Evolutionary conservation across 2,113 vertebrate species (phyloP), one percentile per base, ranked within the genome.

Genomic region (Ammodytes marinus): DNA sequence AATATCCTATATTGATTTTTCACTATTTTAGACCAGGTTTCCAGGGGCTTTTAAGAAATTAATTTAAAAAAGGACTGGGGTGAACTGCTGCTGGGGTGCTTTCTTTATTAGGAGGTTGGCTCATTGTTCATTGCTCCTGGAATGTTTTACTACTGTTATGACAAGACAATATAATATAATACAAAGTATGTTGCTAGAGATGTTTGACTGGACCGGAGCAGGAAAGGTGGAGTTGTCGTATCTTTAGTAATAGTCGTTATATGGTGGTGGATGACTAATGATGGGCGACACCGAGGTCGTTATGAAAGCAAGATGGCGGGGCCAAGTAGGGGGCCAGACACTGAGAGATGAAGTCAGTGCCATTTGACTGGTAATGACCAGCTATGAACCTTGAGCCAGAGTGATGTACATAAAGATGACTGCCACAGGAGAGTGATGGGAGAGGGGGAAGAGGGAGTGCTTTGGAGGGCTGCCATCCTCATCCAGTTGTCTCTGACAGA

Each of bases 401-500:
- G 68, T 11, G 69, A 72, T 77, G 11, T 49, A 74, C 52, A 84
- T 70, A 40, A 74, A 67, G 74, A 74, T 42, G 55, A 78, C 83
- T 55, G 70, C 57, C 60, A 61, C 71, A 19, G 54, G 27, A 74
- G 43, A 57, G 77, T 4, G 45, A 74, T 74, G 65, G 57, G 55
- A 43, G 65, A 66, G 27, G 27, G 27, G 2, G 64, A 53, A 52
- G 79, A 65, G 47, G 27, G 71, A 75, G 77, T 37, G 50, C 27
- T 40, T 77, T 88, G 82, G 84, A 80, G 67, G 19, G 60, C 63
- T 53, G 85, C 88, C 83, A 80, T 50, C 78, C 73, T 60, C 82
- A 90, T 86, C 82, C 68, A 52, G 75, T 79, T 73, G 85, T 84
- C 83, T 71, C 88, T 58, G 87, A 89, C 87, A 89, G 90, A 93